Percentiles rank a stretch among this genome's conserved stretches.
phyloP scores from a whole-genome alignment of 2,888 invertebrate genomes.

The Megamerina dolium region DNA sequence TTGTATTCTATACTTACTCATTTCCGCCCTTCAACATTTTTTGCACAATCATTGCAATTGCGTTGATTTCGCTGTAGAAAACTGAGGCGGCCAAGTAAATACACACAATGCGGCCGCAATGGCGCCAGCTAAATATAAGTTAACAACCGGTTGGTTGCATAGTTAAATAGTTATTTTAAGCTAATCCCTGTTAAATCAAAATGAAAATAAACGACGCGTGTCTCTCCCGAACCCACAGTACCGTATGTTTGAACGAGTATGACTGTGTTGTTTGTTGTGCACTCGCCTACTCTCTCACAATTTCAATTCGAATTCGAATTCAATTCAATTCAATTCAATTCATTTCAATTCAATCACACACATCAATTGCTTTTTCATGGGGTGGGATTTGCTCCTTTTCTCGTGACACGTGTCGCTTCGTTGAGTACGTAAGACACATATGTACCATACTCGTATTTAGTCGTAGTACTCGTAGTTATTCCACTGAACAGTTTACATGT shows the following conservation, averaged over 20 bases:
- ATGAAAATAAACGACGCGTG: constrained; percentile 15
- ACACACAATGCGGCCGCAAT: too few relatives aligned
- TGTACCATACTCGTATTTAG: too few relatives aligned
- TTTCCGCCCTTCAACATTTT: too few relatives aligned
- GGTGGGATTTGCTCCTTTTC: too few relatives aligned
- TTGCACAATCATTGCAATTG: background rate
- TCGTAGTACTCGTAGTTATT: too few relatives aligned
- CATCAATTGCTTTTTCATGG: constrained; percentile 17
- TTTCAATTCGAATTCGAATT: constrained; percentile 9
- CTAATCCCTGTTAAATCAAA: constrained; percentile 20
- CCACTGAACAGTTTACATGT: background rate
- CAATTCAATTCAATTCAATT: constrained; percentile 34
- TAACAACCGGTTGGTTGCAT: constrained; percentile 43
- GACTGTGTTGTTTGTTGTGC: too few relatives aligned
- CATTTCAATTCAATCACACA: constrained; percentile 38
- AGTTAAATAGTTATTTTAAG: constrained; percentile 41
- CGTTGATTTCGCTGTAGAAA: too few relatives aligned
- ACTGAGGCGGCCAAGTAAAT: too few relatives aligned
- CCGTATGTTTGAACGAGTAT: too few relatives aligned
- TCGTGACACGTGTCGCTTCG: constrained; percentile 6
- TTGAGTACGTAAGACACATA: too few relatives aligned
- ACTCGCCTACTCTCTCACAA: background rate
- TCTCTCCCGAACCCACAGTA: background rate
- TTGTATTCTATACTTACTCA: too few relatives aligned
- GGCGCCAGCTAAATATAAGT: background rate